phyloP scores from a whole-genome alignment of 2,113 vertebrate genomes.

The Neotoma lepida region DNA sequence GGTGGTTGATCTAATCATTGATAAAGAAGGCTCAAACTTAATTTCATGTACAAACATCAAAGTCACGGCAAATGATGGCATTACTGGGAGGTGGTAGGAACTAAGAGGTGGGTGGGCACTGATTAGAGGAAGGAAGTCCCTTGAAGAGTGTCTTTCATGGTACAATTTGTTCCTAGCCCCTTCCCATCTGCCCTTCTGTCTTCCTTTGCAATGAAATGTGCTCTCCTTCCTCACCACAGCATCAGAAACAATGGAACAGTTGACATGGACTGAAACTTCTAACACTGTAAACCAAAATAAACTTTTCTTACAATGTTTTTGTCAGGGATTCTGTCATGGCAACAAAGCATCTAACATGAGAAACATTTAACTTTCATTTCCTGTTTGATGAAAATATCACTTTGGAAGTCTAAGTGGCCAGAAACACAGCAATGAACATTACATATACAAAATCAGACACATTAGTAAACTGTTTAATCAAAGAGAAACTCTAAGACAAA shows the following conservation, averaged over 20 bases:
- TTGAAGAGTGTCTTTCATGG: not conserved
- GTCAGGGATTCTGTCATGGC: not conserved
- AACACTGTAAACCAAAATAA: not conserved
- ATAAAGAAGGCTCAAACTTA: not conserved
- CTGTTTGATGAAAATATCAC: slow-evolving; percentile 28
- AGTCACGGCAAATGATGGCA: not conserved
- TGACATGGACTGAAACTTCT: not conserved
- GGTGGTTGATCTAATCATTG: not conserved
- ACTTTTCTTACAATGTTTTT: not conserved
- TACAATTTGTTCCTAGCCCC: not conserved
- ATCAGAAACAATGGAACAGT: not conserved
- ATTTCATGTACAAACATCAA: not conserved
- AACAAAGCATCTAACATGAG: not conserved
- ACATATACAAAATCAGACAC: not conserved
- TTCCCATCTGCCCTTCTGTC: not conserved
- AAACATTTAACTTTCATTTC: not conserved
- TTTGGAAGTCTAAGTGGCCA: slow-evolving; percentile 43
- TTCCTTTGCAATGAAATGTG: not conserved
- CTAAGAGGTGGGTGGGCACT: not conserved
- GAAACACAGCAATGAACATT: not conserved
- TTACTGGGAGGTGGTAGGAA: not conserved
- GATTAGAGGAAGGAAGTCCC: not conserved
- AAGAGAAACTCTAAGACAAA: slow-evolving; percentile 39
- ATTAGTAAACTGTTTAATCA: not conserved
- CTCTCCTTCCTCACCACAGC: not conserved